Conservation (phyloP, 2,113 vertebrate species). For the Larimichthys polyactis region DNA sequence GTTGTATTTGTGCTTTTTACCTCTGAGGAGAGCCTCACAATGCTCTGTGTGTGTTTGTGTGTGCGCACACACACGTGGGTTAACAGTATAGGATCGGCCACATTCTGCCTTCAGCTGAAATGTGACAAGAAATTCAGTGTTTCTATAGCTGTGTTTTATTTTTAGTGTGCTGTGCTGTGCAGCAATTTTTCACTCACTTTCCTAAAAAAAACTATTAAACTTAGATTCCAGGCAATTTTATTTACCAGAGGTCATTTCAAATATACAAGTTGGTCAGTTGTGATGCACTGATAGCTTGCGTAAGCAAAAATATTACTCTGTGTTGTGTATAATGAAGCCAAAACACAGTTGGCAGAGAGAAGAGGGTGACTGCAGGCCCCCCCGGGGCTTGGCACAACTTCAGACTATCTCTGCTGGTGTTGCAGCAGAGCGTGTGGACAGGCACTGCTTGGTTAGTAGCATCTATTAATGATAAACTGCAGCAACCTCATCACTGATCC, state of each 20-base stretch:
- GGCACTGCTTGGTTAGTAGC: slow-evolving; percentile 41
- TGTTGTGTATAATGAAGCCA: slow-evolving; percentile 54
- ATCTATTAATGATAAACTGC: slow-evolving; percentile 55
- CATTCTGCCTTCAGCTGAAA: neutral
- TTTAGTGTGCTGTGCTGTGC: neutral
- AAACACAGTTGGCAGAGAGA: slow-evolving; percentile 44
- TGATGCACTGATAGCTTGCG: slow-evolving; percentile 11
- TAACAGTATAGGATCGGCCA: neutral
- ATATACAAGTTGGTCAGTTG: slow-evolving; percentile 32
- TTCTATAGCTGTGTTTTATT: neutral
- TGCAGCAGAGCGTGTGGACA: slow-evolving; percentile 42
- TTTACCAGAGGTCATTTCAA: slow-evolving; percentile 26
- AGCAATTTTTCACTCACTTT: slow-evolving; percentile 7
- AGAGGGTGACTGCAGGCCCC: slow-evolving; percentile 48
- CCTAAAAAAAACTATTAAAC: neutral
- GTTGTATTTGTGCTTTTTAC: slow-evolving; percentile 14
- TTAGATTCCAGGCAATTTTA: slow-evolving; percentile 3
- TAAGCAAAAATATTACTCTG: slow-evolving; percentile 38
- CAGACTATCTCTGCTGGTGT: slow-evolving; percentile 52
- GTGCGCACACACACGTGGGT: neutral
- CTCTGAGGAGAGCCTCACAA: neutral
- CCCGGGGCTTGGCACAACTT: slow-evolving; percentile 57
- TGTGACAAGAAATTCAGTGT: neutral
- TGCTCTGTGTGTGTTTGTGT: neutral
- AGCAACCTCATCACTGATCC: slow-evolving; percentile 18